Conservation (phyloP, 2,113 vertebrate species). For the Anhinga anhinga region DNA sequence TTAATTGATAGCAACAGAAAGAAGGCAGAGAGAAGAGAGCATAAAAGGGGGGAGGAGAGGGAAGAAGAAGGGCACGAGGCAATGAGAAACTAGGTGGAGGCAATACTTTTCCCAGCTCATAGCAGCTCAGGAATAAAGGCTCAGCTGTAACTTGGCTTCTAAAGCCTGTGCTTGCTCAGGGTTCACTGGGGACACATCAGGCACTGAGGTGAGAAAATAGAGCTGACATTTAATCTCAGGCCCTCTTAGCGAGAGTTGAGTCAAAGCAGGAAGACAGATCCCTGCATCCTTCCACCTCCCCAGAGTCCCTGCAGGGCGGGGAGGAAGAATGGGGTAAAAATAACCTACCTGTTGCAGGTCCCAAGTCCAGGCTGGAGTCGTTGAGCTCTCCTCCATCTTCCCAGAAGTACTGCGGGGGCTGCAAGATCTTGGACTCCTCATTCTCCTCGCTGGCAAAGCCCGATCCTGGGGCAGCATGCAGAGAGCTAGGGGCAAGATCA, state of each 20-base stretch:
- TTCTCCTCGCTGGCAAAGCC: constrained; percentile 86
- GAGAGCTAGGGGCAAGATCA: constrained; percentile 47
- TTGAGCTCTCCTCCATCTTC: constrained; percentile 78
- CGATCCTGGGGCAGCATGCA: constrained; percentile 81
- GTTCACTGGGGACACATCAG: constrained; percentile 49
- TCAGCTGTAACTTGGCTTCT: constrained; percentile 8
- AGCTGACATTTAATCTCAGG: constrained; percentile 55
- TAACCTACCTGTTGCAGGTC: constrained; percentile 74
- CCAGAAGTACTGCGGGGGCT: constrained; percentile 79
- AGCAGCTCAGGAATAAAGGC: constrained; percentile 28
- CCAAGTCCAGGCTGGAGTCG: constrained; percentile 73
- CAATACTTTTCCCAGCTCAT: not conserved
- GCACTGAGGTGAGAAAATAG: constrained; percentile 48
- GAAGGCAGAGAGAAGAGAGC: not conserved
- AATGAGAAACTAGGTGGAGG: not conserved
- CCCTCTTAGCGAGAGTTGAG: not conserved
- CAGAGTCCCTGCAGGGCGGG: not conserved
- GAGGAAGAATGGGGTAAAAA: not conserved
- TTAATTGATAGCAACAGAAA: not conserved
- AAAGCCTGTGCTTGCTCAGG: constrained; percentile 33
- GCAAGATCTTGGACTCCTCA: constrained; percentile 80
- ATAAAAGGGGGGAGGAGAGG: not conserved
- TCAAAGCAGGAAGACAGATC: not conserved
- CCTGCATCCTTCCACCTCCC: not conserved
- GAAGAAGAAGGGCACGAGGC: not conserved